Conservation (phyloP, 2,113 vertebrate genomes). For the Hippocampus barbouri region DNA sequence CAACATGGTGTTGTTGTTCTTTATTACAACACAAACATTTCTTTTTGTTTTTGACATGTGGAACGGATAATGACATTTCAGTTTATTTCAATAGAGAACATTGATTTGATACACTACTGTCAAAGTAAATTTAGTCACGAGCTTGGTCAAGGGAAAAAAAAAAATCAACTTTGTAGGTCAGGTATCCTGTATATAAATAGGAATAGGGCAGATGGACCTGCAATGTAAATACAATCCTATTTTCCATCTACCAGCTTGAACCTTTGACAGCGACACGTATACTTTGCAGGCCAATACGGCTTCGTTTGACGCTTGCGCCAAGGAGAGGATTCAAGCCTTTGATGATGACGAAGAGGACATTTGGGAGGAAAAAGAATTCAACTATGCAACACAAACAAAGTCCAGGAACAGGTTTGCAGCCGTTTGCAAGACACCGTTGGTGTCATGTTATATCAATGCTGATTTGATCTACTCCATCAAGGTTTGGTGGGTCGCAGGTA, state of each 20-base stretch:
- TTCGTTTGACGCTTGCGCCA: constrained; percentile 90
- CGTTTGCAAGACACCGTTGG: neutral
- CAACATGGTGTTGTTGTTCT: neutral
- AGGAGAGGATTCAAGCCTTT: constrained; percentile 89
- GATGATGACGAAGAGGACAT: constrained; percentile 92
- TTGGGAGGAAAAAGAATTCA: constrained; percentile 90
- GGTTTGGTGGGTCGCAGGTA: constrained; percentile 81
- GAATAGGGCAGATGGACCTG: no score
- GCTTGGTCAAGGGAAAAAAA: neutral
- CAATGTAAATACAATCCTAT: neutral
- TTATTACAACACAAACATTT: neutral
- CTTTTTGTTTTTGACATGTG: no score
- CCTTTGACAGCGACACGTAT: neutral
- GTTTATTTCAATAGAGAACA: no score
- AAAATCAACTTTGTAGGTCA: no score
- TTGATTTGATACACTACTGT: neutral
- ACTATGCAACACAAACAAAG: constrained; percentile 80
- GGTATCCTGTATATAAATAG: no score
- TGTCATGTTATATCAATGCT: neutral
- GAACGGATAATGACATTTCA: no score
- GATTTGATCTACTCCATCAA: constrained; percentile 33
- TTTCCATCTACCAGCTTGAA: neutral
- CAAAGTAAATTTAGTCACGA: neutral
- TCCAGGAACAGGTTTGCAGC: constrained; percentile 82
- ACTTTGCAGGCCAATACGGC: constrained; percentile 78